Base-by-base conservation (phyloP, 2,797 vertebrate species). In the Enteromius afrohamiltoni region DNA sequence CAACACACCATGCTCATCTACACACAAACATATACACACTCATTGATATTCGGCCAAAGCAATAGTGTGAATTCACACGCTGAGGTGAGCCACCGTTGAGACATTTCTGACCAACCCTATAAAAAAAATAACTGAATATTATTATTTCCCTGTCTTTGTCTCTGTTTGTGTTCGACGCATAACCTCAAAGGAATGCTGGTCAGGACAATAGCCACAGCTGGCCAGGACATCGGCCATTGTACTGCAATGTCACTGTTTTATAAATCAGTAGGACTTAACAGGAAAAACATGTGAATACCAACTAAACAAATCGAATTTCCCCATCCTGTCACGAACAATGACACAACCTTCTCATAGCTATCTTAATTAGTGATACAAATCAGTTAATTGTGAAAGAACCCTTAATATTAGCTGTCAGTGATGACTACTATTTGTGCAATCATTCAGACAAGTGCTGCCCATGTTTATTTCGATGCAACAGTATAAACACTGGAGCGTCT, bases 171-270 rank as follows among this genome's bases (percentile, higher is more conserved):
- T 78, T 47, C 0, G 6, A 26, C 51, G 2, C 5, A 47, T 58
- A 51, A 49, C 70, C 26, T 37, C 17, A 5, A 34, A 76, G 49
- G 73, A 77, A 42, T 79, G 78, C 79, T 58, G 11, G 58, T 60
- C 49, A 45, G 73, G 49, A 78, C 75, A 83, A 83, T 78, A 85
- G 77, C 60, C 58, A 79, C 76, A 64, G 53, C 81, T 83, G 77
- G 21, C 29, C 85, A 79, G 85, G 77, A 83, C 51, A 83, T 82
- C 16, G 4, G 34, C 55, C 67, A 85, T 85, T 85, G 79, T 85
- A 49, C 11, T 45, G 23, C n/a, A 62, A n/a, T 75, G 60, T n/a
- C 83, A 82, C 71, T 53, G 42, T 82, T 77, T 77, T 75, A 53
- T 55, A 85, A 65, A 82, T 78, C 31, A 55, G 45, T 16, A 65